These are phyloP conservation scores for Geotrupes spiniger DNA, from an alignment of 2,888 invertebrate species.

Conservation along the genomic window DNA sequence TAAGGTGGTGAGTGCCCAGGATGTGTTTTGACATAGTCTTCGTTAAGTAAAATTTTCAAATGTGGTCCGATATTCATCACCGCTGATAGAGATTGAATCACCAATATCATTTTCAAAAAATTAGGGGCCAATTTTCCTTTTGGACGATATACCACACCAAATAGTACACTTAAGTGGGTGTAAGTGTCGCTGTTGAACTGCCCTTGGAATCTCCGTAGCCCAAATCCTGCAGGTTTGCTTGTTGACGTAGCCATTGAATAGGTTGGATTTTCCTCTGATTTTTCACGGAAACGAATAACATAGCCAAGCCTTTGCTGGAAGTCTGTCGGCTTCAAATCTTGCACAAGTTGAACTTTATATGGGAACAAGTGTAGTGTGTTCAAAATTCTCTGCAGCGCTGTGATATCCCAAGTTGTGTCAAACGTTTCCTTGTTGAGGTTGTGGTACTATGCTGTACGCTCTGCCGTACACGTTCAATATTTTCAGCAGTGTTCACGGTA, in stretches of 20 bases:
- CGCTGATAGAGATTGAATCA: background rate
- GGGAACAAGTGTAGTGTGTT: constrained; percentile 20
- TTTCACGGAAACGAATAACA: constrained; percentile 14
- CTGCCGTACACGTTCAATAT: too few relatives aligned
- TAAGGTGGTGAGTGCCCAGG: too few relatives aligned
- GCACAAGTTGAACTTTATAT: constrained; percentile 24
- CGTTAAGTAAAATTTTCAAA: constrained; percentile 6
- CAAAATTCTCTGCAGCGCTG: constrained; percentile 18
- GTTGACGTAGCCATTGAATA: constrained; percentile 30
- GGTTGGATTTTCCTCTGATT: constrained; percentile 13
- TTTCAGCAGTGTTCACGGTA: too few relatives aligned
- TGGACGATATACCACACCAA: constrained; percentile 8
- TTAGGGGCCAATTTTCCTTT: constrained; percentile 12
- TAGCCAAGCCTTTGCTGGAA: constrained; percentile 12
- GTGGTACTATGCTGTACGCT: too few relatives aligned
- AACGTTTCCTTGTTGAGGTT: too few relatives aligned
- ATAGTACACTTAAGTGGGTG: constrained; percentile 2
- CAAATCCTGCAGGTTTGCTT: constrained; percentile 36
- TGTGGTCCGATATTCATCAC: constrained; percentile 7
- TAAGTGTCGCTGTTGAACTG: constrained; percentile 20
- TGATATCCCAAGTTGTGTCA: too few relatives aligned
- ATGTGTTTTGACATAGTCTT: too few relatives aligned
- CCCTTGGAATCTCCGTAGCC: constrained; percentile 33
- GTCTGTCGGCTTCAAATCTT: constrained; percentile 20
- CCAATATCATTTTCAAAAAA: background rate